A percentile compares a stretch with the other conserved stretches of the same genome.
These are phyloP conservation scores for Drosophila phalerata DNA, from an alignment of 2,888 invertebrate genomes.

Conservation along the genomic window DNA sequence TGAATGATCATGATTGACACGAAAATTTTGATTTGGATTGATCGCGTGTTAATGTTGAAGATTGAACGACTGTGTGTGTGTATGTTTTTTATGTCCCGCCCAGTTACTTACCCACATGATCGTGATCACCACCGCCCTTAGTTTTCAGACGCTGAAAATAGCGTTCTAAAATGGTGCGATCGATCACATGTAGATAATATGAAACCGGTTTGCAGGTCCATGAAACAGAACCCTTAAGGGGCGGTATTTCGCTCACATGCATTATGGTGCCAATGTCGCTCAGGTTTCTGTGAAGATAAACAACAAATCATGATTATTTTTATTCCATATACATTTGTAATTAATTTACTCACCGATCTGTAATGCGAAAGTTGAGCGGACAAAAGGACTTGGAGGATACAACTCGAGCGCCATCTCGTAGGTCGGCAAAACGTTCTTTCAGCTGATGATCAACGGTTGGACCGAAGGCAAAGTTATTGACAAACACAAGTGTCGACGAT, in stretches of 20 bases:
- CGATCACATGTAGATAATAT: constrained; percentile 99
- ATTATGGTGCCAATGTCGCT: constrained; percentile 99
- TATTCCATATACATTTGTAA: neutral
- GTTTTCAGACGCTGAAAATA: constrained; percentile 98
- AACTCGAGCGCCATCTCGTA: constrained; percentile 97
- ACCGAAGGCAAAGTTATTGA: constrained; percentile 99
- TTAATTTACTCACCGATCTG: constrained; percentile 88
- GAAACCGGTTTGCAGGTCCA: constrained; percentile 99
- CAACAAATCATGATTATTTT: neutral
- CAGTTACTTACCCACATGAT: constrained; percentile 83
- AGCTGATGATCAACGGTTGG: constrained; percentile 98
- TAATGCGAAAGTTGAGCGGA: constrained; percentile 99
- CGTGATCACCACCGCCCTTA: constrained; percentile 87
- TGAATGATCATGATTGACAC: constrained; percentile 35
- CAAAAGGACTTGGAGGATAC: constrained; percentile 99
- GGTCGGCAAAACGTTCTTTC: constrained; percentile 97
- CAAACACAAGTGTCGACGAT: constrained; percentile 97
- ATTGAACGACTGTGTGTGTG: constrained; percentile 4
- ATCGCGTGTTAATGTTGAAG: constrained; percentile 15
- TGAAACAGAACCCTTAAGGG: constrained; percentile 97
- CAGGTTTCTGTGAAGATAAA: constrained; percentile 89
- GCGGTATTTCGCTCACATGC: constrained; percentile 98
- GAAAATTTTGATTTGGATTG: constrained; percentile 10
- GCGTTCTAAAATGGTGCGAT: constrained; percentile 98
- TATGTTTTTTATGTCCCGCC: neutral